Evolutionary conservation across 2,113 vertebrate genomes (phyloP), one percentile per base, ranked within the genome.

Genomic region (Tachycineta bicolor): DNA sequence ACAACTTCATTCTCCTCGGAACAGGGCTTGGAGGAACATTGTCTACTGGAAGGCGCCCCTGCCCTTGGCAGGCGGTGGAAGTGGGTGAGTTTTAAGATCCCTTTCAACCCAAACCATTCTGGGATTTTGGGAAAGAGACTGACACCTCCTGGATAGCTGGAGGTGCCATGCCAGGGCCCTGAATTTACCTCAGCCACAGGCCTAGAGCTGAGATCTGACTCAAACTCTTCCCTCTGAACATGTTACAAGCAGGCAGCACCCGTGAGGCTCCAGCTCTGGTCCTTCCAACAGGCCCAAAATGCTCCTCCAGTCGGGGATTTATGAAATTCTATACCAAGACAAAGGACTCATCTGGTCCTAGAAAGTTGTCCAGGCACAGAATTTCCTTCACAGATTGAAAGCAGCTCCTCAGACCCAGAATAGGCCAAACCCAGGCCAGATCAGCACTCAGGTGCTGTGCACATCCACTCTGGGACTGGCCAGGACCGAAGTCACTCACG

Each of bases 181-280:
- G 63, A 83, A 62, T 83, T 63, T 62, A 63, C 63, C 34, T 77
- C 47, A 34, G 1, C 14, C 63, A 34, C 46, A 25, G 70, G n/a
- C 41, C 87, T 41, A 34, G 87, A 76, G 87, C 55, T 83, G 71
- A 77, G 71, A 62, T 63, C 49, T n/a, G 55, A 15, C 82, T 86
- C 58, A 59, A 44, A 16, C 28, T 44, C 26, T 33, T 39, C 20
- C 15, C 59, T 33, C 31, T 22, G 11, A 50, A 28, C 1, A 1
- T 0, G 1, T 50, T 69, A 53, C 44, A 67, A 39, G 55, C 0
- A 0, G 28, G 55, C 68, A 50, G 11, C 5, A 0, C 18, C 34
- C 0, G 0, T 11, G 2, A 74, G 44, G 75, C 11, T 90, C 79
- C 26, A 22, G 12, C 56, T 71, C 55, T 64, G 58, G 34, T 56